Evolutionary conservation across 1,140 invertebrate species (phyloP).

Genomic region (Drosophila pallidifrons): DNA sequence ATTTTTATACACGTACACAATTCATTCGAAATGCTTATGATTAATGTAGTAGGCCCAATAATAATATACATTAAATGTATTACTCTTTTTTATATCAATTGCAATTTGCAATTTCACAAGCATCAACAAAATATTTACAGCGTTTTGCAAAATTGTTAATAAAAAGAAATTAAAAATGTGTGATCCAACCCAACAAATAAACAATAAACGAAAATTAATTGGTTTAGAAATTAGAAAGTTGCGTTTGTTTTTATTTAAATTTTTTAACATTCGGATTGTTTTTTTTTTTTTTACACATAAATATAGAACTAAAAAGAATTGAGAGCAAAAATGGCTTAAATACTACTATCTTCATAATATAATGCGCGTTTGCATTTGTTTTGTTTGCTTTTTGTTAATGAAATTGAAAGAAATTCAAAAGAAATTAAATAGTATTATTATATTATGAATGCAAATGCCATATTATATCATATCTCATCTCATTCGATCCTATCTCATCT

Average conservation of each 20-base stretch:
- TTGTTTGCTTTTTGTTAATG: conserved; percentile 22
- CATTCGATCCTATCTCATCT: background rate
- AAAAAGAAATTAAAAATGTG: conserved; percentile 11
- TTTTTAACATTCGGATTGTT: conserved; percentile 68
- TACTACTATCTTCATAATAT: conserved; percentile 63
- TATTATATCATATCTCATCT: conserved; percentile 29
- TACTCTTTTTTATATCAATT: conserved; percentile 15
- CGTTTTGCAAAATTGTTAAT: conserved; percentile 1
- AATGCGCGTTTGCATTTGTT: conserved; percentile 34
- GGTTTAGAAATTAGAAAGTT: conserved; percentile 72
- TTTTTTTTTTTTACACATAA: conserved; percentile 79
- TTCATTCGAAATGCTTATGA: conserved; percentile 23
- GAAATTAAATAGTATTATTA: conserved; percentile 9
- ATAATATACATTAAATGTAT: conserved; percentile 37
- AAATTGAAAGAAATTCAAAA: conserved; percentile 44
- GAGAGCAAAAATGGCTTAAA: conserved; percentile 78
- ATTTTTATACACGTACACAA: conserved; percentile 35
- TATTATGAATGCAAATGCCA: conserved; percentile 35
- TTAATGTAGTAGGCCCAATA: conserved; percentile 30
- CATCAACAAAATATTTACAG: conserved; percentile 73
- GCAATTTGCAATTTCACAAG: conserved; percentile 35
- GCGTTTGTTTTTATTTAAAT: conserved; percentile 60
- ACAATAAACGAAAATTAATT: conserved; percentile 4
- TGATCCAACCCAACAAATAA: background rate
- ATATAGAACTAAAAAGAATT: conserved; percentile 73